Evolutionary conservation across 2,888 invertebrate genomes (phyloP), one percentile per base, ranked within the genome.

Genomic region (Endomychus coccineus): DNA sequence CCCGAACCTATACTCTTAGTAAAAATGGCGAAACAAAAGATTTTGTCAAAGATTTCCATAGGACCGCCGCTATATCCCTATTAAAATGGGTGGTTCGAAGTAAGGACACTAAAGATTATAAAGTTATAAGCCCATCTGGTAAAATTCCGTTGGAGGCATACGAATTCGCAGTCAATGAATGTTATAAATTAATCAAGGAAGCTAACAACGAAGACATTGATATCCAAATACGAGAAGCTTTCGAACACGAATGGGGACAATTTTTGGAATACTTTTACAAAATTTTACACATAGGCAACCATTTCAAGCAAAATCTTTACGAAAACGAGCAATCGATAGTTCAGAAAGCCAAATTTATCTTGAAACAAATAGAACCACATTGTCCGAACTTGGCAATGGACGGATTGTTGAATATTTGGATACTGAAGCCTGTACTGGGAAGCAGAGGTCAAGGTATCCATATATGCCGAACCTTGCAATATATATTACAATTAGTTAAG

Each of bases 371-470:
- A 14, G 67, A 69, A 39, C 67, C 63, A 35, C 71, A 71, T 49
- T 75, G 76, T 48, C 77, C 80, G 0, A 77, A 77, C 54, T 60
- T 82, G 32, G 70, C 73, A 41, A 75, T 80, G 58, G 90, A 90
- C 66, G 91, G 91, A 1, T 73, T 73, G 45, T 75, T 78, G 56
- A 89, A 91, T 64, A 77, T 90, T 48, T 92, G 91, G 91, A 89
- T 92, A 42, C 72, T 92, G 25, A 92, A 92, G 60, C 91, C 91
- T 0, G 82, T 81, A 2, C 80, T 81, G 53, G 79, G 83, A 46
- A 86, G 84, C 16, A 73, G 89, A 52, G 91, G 91, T 0, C 71
- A 81, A 58, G 91, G 90, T 3, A 91, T 92, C 45, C 74, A 78
- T 45, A 77, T 91, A 61, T 82, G 83, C 48, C 79, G 83, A 51